phyloP scores from a whole-genome alignment of 2,888 invertebrate genomes.

The Tetropium fuscum region DNA sequence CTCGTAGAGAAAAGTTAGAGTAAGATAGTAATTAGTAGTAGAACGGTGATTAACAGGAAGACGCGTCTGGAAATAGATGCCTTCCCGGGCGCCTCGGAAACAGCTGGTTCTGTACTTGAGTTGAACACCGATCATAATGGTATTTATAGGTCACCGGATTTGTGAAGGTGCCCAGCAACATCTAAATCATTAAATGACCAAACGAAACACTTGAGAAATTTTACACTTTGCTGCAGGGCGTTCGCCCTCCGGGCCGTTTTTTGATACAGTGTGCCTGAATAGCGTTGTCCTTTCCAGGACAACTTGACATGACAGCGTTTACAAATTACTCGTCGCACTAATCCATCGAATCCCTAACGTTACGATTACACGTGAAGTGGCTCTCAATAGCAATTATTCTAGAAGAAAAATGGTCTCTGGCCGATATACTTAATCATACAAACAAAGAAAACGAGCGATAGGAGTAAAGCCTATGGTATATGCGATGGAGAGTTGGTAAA shows the following conservation, averaged over 20 bases:
- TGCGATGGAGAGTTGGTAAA: slow-evolving; percentile 7
- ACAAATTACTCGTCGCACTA: slow-evolving; percentile 2
- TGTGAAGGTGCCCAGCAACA: too few species aligned
- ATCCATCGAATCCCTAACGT: background rate
- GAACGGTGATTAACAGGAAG: slow-evolving; percentile 1
- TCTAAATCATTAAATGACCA: too few species aligned
- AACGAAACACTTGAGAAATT: too few species aligned
- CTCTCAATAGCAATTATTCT: slow-evolving; percentile 1
- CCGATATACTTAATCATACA: slow-evolving; percentile 4
- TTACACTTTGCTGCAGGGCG: too few species aligned
- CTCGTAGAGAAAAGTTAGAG: too few species aligned
- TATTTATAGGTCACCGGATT: too few species aligned
- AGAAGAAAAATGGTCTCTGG: background rate
- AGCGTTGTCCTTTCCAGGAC: too few species aligned
- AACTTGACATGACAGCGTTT: slow-evolving; percentile 7
- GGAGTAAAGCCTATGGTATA: slow-evolving; percentile 5
- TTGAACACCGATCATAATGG: slow-evolving; percentile 1
- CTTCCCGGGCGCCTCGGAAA: background rate
- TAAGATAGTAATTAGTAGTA: too few species aligned
- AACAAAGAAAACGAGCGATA: slow-evolving; percentile 11
- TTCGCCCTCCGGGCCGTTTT: too few species aligned
- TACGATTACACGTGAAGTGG: slow-evolving; percentile 1
- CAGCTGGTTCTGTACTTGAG: slow-evolving; percentile 1
- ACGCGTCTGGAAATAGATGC: background rate
- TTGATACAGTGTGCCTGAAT: too few species aligned